Base-by-base conservation (phyloP, 1,140 invertebrate species). In the Spodoptera frugiperda region DNA sequence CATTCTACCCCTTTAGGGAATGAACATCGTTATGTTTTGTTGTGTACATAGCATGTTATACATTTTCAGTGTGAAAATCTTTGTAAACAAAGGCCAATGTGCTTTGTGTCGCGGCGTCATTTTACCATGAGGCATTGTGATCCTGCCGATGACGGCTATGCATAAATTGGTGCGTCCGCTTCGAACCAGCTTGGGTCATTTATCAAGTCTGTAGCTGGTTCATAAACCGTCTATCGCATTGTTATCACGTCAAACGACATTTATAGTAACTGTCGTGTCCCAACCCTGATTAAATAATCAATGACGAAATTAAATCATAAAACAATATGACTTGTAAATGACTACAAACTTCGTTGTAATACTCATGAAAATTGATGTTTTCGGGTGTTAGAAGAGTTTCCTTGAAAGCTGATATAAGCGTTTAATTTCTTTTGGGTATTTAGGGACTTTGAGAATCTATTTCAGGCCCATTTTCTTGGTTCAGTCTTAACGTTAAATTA, bases 141-240 rank as follows among this genome's bases (percentile, higher is more conserved):
- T 80, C 76, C 78, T 80, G 82, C 81, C 79, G 82, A 82, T 85
- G 87, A 87, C 82, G 83, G 81, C 77, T 84, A 81, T 83, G 82
- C 82, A 87, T 86, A 89, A 89, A 87, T 89, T 84, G 77, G 67
- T 73, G 55, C 61, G 79, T 79, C 79, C 77, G 76, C 78, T 63
- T 81, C 76, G 77, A 63, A 78, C 76, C 72, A 73, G 67, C 57
- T 76, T 68, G 75, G 73, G 61, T 82, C 85, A 88, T 91, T 91
- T 85, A 89, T 91, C 88, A 90, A 81, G 70, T 46, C 79, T 54
- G 30, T 49, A 74, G 61, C 77, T 77, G 80, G 81, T 90, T 87
- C 85, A 87, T 88, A 88, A 84, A 80, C 82, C 80, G 86, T 87
- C 87, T 85, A 87, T 89, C 82, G 83, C 87, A 84, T 89, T 89